These are phyloP conservation scores for Anoplius nigerrimus DNA, from an alignment of 2,888 invertebrate species.

Conservation along the genomic window DNA sequence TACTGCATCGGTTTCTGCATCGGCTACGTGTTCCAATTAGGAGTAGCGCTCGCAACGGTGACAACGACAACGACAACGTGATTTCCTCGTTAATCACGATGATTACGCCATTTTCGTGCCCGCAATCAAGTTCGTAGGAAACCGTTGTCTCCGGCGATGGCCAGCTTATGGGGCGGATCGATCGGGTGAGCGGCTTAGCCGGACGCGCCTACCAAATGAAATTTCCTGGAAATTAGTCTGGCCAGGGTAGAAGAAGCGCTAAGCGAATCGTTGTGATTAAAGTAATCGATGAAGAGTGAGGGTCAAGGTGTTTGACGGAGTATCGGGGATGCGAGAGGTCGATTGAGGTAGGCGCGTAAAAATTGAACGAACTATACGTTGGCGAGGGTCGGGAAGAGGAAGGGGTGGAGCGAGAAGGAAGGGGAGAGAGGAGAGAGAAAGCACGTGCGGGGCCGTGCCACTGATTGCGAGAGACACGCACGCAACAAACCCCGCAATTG, in stretches of 20 bases:
- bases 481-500: constrained; percentile 66
- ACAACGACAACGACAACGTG: constrained; percentile 37
- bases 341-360: too few species aligned
- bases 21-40: constrained; percentile 28
- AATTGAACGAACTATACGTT: too few species aligned
- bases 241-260: too few species aligned
- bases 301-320: too few species aligned
- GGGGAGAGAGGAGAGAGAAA: constrained; percentile 25
- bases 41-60: too few species aligned
- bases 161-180: constrained; percentile 26
- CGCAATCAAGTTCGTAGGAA: constrained; percentile 43
- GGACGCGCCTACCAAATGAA: too few species aligned
- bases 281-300: too few species aligned
- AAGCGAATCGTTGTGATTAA: too few species aligned
- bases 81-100: constrained; percentile 61
- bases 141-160: constrained; percentile 41
- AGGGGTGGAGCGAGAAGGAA: not conserved
- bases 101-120: constrained; percentile 53
- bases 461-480: constrained; percentile 62
- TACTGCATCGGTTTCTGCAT: constrained; percentile 26
- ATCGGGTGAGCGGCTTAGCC: constrained; percentile 6
- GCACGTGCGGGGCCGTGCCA: constrained; percentile 33
- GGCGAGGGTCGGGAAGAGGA: not conserved
- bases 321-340: too few species aligned
- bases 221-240: too few species aligned